Percentiles rank a stretch among this genome's conserved stretches.
Conservation (phyloP, 2,113 vertebrate genomes). For the Nasalis larvatus region DNA sequence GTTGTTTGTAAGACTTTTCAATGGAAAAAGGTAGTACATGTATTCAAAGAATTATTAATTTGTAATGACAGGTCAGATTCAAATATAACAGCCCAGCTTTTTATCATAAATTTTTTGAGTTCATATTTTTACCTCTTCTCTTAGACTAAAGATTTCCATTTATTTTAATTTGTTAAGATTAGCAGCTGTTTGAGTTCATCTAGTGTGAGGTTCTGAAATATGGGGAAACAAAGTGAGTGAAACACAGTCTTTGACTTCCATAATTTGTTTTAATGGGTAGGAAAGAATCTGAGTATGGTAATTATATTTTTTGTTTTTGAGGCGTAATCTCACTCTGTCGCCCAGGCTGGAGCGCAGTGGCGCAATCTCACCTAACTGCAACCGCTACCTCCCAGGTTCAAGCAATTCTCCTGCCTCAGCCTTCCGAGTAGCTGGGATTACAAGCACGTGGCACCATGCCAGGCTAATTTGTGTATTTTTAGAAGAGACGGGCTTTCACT, state of each 20-base stretch:
- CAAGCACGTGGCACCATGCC: no score
- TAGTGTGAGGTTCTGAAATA: conserved; percentile 22
- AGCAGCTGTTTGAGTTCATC: background rate
- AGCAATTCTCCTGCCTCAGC: no score
- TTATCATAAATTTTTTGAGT: background rate
- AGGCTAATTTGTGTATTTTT: no score
- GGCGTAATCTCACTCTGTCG: no score
- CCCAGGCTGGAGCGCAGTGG: no score
- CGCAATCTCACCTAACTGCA: no score
- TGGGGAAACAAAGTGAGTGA: background rate
- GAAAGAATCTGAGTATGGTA: background rate
- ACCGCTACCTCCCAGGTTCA: no score
- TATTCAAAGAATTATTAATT: background rate
- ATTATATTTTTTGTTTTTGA: background rate
- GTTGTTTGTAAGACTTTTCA: background rate
- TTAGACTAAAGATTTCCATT: background rate
- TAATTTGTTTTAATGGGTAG: conserved; percentile 9
- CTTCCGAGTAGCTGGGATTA: no score
- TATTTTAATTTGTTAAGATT: background rate
- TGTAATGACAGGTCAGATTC: conserved; percentile 3
- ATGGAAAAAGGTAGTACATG: background rate
- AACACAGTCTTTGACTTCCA: background rate
- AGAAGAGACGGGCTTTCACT: no score
- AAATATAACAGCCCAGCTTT: background rate
- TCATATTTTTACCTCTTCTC: background rate